These are phyloP conservation scores for Gobio gobio DNA, from an alignment of 2,113 vertebrate species.

Conservation along the genomic window DNA sequence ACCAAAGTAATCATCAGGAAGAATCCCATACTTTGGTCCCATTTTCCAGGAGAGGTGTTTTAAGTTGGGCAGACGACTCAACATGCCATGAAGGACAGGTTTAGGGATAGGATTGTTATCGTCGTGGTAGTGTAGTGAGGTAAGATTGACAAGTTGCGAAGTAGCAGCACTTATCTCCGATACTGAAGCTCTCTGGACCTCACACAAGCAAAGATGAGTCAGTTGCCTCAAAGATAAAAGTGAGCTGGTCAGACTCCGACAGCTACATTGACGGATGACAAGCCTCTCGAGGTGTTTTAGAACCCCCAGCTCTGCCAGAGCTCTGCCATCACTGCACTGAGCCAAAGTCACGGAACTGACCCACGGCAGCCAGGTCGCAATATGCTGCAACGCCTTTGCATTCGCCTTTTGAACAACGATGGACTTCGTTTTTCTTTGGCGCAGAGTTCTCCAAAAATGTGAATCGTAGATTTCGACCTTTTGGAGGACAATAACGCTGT, in stretches of 20 bases:
- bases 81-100: constrained; percentile 40
- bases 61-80: constrained; percentile 57
- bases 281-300: constrained; percentile 57
- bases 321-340: constrained; percentile 41
- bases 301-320: constrained; percentile 38
- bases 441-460: constrained; percentile 55
- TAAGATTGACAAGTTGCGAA: constrained; percentile 51
- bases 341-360: constrained; percentile 56
- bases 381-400: constrained; percentile 55
- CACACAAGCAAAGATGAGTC: constrained; percentile 58
- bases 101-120: constrained; percentile 40
- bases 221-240: constrained; percentile 51
- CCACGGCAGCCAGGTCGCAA: constrained; percentile 51
- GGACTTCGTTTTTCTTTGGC: constrained; percentile 54
- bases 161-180: constrained; percentile 28
- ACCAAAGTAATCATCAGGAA: constrained; percentile 57
- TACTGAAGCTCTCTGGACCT: constrained; percentile 37
- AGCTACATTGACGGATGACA: constrained; percentile 42
- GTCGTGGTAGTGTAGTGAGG: constrained; percentile 57
- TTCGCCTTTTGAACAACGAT: constrained; percentile 55
- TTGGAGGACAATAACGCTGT: constrained; percentile 53
- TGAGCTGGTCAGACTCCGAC: constrained; percentile 35
- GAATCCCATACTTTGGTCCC: constrained; percentile 40
- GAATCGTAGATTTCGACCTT: constrained; percentile 37
- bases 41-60: constrained; percentile 59